Evolutionary conservation across 64 coral and sea anemone species (phyloP).

Genomic region (Trachythela sp.): DNA sequence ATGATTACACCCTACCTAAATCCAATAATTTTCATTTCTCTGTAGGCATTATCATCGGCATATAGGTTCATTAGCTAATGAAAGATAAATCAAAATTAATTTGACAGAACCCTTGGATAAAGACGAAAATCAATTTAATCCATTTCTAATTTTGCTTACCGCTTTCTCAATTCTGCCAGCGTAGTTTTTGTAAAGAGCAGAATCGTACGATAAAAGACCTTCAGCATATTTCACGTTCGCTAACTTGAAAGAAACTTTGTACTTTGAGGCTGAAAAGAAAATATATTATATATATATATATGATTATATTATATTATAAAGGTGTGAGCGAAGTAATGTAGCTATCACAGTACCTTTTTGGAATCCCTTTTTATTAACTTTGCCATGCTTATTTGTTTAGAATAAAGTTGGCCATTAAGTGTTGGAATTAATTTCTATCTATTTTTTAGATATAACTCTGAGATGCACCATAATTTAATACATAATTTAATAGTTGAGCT

Average conservation of each 20-base stretch:
- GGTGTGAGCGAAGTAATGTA: neutral
- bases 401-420: too few species aligned
- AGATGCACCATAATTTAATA: too few species aligned
- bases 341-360: too few species aligned
- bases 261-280: neutral
- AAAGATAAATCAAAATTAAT: neutral
- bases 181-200: neutral
- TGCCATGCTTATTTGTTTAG: too few species aligned
- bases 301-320: neutral
- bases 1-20: neutral
- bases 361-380: too few species aligned
- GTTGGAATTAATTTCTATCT: too few species aligned
- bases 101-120: neutral
- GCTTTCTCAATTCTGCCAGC: neutral
- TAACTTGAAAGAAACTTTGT: slow-evolving; percentile 19
- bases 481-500: too few species aligned
- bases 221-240: neutral
- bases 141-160: neutral
- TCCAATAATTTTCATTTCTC: neutral
- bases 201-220: neutral
- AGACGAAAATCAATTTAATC: neutral
- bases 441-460: too few species aligned
- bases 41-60: neutral
- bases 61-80: slow-evolving; percentile 16
- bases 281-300: neutral